Evolutionary conservation across 2,113 vertebrate genomes (phyloP), one percentile per base, ranked within the genome.

Genomic region (Ranitomeya variabilis): DNA sequence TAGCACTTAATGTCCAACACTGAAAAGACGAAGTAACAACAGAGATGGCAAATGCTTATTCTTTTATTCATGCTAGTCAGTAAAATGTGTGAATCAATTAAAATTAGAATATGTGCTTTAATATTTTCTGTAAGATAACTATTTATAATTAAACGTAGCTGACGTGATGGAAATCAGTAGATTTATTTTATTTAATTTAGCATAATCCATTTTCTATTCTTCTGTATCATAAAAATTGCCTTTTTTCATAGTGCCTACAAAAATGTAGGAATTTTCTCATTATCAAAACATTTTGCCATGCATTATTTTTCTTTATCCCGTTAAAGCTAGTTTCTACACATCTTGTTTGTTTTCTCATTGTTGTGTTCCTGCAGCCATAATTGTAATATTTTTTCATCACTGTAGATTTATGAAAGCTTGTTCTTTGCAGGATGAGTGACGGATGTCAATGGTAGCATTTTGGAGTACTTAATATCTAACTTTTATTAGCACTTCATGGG

Each of bases 1-100:
- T 12, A 52, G 37, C 80, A 83, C 60, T 83, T 66, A 83, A 52
- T 26, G 14, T 80, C 62, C 80, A 81, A 81, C 80, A 81, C 80
- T 81, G 80, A 81, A 81, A 83, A 83, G 57, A 67, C 23, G 13
- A 67, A 67, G 19, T 13, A 66, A 82, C 10, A 2, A 11, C 21
- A 83, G 1, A 12, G 18, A 67, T 14, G 45, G 37, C 19, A 52
- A 15, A 51, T 83, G 62, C 31, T 66, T 4, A 83, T 51, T 54
- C 19, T 54, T 23, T 66, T 23, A 54, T 21, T 66, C 3, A 52
- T 51, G 26, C 2, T 31, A 31, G 26, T 31, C 26, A 31, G 26
- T 2, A 31, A 31, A 31, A 31, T 31, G 26, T 31, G 12, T 54
- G 31, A 51, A 21, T 31, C 26, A 19, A 15, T 31, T 0, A 19